These are phyloP conservation scores for Macropis europaea DNA, from an alignment of 2,888 invertebrate species.

Conservation along the genomic window DNA sequence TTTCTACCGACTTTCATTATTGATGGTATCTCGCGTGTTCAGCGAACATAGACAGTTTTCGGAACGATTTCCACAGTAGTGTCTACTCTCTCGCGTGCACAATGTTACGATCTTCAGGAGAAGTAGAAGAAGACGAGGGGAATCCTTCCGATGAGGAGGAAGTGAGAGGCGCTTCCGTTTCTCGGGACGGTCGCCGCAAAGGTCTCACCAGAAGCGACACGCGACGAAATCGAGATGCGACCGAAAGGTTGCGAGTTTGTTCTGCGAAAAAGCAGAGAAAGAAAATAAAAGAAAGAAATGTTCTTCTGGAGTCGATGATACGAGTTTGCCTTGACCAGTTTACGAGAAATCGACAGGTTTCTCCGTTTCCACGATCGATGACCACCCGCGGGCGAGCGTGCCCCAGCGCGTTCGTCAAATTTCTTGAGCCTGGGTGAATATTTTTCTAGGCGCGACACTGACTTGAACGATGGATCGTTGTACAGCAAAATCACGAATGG, in stretches of 20 bases:
- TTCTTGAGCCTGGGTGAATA: slow-evolving; percentile 9
- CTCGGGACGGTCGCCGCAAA: slow-evolving; percentile 39
- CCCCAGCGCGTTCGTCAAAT: too few relatives aligned
- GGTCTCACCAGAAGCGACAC: slow-evolving; percentile 48
- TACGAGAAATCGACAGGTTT: slow-evolving; percentile 5
- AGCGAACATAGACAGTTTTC: slow-evolving; percentile 28
- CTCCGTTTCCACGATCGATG: background rate
- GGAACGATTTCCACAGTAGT: slow-evolving; percentile 26
- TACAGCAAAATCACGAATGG: background rate
- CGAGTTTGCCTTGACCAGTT: slow-evolving; percentile 22
- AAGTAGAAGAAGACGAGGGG: too few relatives aligned
- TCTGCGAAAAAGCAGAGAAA: background rate
- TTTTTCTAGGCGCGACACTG: slow-evolving; percentile 26
- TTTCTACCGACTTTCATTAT: slow-evolving; percentile 21
- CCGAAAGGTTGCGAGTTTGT: slow-evolving; percentile 27
- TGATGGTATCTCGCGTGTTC: slow-evolving; percentile 25
- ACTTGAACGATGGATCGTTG: slow-evolving; percentile 1
- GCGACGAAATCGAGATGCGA: slow-evolving; percentile 59
- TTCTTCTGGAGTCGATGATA: slow-evolving; percentile 16
- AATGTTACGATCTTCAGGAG: slow-evolving; percentile 16
- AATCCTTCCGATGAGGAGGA: slow-evolving; percentile 29
- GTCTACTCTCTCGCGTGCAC: slow-evolving; percentile 25
- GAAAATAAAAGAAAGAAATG: too few relatives aligned
- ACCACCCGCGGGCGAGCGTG: too few relatives aligned
- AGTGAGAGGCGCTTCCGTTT: slow-evolving; percentile 45